These are phyloP conservation scores for Ciona savignyi DNA, from an alignment of 23 tunicate genomes.

Conservation along the genomic window DNA sequence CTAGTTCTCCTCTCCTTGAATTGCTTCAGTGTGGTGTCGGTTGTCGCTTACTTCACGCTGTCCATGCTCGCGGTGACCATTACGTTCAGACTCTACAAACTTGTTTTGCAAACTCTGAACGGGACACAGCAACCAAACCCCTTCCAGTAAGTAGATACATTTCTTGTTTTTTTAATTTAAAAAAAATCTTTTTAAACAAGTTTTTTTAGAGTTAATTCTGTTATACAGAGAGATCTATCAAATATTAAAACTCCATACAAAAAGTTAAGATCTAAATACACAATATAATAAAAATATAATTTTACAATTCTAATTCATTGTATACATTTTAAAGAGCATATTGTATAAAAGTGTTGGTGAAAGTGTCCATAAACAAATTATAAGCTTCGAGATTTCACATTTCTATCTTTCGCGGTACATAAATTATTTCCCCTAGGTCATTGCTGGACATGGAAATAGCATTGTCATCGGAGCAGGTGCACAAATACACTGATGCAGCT, in stretches of 20 bases:
- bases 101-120: conserved; percentile 73
- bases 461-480: conserved; percentile 44
- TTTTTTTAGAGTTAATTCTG: too few species aligned
- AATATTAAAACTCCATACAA: too few species aligned
- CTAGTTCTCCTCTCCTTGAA: conserved; percentile 46
- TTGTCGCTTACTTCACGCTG: conserved; percentile 52
- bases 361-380: too few species aligned
- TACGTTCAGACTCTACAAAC: conserved; percentile 49
- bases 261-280: too few species aligned
- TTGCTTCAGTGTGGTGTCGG: conserved; percentile 65
- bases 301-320: too few species aligned
- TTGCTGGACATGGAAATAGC: conserved; percentile 63
- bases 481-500: conserved; percentile 37
- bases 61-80: conserved; percentile 71
- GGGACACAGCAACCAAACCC: conserved; percentile 93
- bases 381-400: too few species aligned
- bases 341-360: too few species aligned
- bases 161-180: too few species aligned
- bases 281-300: too few species aligned
- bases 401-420: background rate
- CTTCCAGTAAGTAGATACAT: conserved; percentile 73
- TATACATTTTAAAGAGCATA: too few species aligned
- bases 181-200: too few species aligned
- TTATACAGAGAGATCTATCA: too few species aligned
- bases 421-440: conserved; percentile 15